Conservation (phyloP, 2,888 invertebrate genomes). For the Tuberolachnus salignus region DNA sequence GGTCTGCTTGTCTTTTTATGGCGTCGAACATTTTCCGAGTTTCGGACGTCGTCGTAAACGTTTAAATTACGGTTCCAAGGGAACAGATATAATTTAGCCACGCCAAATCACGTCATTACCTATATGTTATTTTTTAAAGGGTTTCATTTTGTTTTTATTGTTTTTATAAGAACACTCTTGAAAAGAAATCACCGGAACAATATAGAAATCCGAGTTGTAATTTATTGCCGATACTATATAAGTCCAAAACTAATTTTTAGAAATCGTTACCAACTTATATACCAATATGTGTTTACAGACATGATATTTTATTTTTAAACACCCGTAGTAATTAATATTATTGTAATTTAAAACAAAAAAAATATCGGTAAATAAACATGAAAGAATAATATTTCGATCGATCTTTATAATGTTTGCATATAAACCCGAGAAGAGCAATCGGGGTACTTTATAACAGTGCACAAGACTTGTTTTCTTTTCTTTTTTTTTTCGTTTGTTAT, state of each 20-base stretch:
- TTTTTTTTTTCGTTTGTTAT: constrained; percentile 9
- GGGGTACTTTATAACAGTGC: neutral
- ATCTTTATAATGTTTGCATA: no score
- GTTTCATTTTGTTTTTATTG: no score
- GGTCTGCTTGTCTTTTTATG: neutral
- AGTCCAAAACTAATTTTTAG: neutral
- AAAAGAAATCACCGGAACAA: no score
- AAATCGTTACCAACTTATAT: neutral
- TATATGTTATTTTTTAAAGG: no score
- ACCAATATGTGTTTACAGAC: no score
- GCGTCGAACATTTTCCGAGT: neutral
- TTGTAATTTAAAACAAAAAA: neutral
- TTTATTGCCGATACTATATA: no score
- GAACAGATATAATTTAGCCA: neutral
- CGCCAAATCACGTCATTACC: neutral
- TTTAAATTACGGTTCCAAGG: neutral
- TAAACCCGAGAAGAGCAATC: neutral
- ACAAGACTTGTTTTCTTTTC: no score
- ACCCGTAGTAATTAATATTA: neutral
- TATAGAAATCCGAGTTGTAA: no score
- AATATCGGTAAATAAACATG: neutral
- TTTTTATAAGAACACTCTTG: no score
- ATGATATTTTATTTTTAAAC: neutral
- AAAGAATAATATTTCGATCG: no score
- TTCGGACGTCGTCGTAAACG: neutral